Percentiles rank a stretch among this genome's conserved stretches.
Evolutionary conservation across 2,113 vertebrate genomes (phyloP).

Genomic region (Aleadryas rufinucha): DNA sequence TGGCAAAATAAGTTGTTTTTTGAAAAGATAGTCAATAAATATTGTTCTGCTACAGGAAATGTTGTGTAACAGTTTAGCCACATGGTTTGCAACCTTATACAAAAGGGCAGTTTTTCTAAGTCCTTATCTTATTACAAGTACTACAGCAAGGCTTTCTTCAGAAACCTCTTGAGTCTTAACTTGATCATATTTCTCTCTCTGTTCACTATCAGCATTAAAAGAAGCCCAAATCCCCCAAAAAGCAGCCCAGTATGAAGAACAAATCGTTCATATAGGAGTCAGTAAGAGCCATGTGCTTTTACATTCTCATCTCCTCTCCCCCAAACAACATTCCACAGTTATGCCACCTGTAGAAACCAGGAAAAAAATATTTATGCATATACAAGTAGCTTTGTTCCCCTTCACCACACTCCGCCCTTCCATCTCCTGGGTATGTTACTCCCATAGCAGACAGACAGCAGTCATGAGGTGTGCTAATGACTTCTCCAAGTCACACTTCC

Average conservation of each 20-base stretch:
- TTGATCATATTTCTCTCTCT: neutral
- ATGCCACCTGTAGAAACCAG: neutral
- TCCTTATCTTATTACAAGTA: conserved; percentile 16
- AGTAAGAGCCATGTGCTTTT: neutral
- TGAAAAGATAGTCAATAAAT: conserved; percentile 66
- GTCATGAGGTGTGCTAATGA: neutral
- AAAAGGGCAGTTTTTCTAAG: conserved; percentile 43
- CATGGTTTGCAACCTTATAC: conserved; percentile 47
- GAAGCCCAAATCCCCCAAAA: neutral
- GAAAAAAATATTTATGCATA: neutral
- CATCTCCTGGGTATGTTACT: neutral
- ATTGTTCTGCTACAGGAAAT: conserved; percentile 74
- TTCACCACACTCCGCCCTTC: neutral
- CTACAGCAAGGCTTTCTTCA: neutral
- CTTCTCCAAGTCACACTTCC: neutral
- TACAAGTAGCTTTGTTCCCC: neutral
- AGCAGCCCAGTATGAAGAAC: neutral
- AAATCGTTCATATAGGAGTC: neutral
- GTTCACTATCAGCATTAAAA: neutral
- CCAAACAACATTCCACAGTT: neutral
- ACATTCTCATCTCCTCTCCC: neutral
- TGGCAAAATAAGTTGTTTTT: conserved; percentile 37
- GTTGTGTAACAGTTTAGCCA: conserved; percentile 69
- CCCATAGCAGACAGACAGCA: neutral
- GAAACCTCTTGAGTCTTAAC: neutral